These are phyloP conservation scores for Phaetusa simplex DNA, from an alignment of 2,113 vertebrate genomes.

Conservation along the genomic window DNA sequence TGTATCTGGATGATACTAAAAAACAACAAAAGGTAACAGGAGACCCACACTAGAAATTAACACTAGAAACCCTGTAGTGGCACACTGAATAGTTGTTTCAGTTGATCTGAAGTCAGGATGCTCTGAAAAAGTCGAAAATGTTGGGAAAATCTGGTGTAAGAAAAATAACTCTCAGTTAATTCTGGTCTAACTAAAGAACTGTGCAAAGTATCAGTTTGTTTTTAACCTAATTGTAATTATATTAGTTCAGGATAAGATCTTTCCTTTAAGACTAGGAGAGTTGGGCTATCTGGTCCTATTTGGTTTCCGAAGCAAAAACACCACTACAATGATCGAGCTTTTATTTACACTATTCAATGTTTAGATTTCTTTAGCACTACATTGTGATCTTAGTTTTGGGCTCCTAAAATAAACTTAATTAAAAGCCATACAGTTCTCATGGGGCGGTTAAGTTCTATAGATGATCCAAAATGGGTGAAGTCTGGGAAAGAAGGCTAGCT, in stretches of 20 bases:
- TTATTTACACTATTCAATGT: not conserved
- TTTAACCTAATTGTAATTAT: not conserved
- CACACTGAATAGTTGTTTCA: not conserved
- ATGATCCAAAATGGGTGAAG: not conserved
- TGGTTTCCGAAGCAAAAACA: not conserved
- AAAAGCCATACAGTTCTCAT: not conserved
- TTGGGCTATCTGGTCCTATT: not conserved
- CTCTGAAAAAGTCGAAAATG: not conserved
- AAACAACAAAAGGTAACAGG: not conserved
- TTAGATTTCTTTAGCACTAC: not conserved
- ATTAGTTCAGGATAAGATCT: not conserved
- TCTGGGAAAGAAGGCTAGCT: not conserved
- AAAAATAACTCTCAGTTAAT: not conserved
- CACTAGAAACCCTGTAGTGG: not conserved
- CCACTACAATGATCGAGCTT: not conserved
- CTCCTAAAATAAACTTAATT: not conserved
- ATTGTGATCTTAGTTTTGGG: not conserved
- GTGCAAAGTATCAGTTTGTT: not conserved
- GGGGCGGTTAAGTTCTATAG: not conserved
- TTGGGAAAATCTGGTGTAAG: not conserved
- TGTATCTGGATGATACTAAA: not conserved
- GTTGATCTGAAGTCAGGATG: not conserved
- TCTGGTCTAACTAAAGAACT: not conserved
- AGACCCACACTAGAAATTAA: not conserved
- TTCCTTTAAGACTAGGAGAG: not conserved